These are phyloP conservation scores for Lomographa bimaculata DNA, from an alignment of 2,888 invertebrate species.

Conservation along the genomic window DNA sequence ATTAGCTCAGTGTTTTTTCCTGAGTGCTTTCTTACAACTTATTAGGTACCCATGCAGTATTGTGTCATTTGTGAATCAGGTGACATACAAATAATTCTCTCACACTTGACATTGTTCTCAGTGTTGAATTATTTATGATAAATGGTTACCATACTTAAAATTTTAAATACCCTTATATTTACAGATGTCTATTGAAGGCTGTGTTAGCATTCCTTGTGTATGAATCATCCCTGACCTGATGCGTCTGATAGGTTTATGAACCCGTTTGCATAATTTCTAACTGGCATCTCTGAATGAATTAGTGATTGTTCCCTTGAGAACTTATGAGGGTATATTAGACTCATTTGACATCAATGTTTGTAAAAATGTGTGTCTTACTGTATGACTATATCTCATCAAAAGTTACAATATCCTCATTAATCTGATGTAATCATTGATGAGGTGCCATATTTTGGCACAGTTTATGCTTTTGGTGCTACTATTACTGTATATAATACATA, in stretches of 20 bases:
- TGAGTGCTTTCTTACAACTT: slow-evolving; percentile 34
- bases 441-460: no score
- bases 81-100: slow-evolving; percentile 57
- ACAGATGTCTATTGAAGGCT: slow-evolving; percentile 23
- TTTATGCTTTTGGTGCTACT: no score
- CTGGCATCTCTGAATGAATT: slow-evolving; percentile 6
- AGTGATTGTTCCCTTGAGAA: no score
- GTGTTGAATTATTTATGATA: slow-evolving; percentile 39
- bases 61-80: slow-evolving; percentile 62
- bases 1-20: slow-evolving; percentile 24
- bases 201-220: slow-evolving; percentile 22
- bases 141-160: slow-evolving; percentile 14
- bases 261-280: slow-evolving; percentile 19
- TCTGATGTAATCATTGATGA: no score
- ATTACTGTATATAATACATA: no score
- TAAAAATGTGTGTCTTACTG: no score
- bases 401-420: no score
- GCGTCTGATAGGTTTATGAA: slow-evolving; percentile 9
- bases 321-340: no score
- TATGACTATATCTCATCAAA: no score
- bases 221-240: slow-evolving; percentile 26
- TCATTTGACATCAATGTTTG: no score
- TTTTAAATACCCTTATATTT: slow-evolving; percentile 17
- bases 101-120: slow-evolving; percentile 52
- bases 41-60: slow-evolving; percentile 36